Evolutionary conservation across 2,797 vertebrate species (phyloP).

Genomic region (Pseudomugil tenellus): DNA sequence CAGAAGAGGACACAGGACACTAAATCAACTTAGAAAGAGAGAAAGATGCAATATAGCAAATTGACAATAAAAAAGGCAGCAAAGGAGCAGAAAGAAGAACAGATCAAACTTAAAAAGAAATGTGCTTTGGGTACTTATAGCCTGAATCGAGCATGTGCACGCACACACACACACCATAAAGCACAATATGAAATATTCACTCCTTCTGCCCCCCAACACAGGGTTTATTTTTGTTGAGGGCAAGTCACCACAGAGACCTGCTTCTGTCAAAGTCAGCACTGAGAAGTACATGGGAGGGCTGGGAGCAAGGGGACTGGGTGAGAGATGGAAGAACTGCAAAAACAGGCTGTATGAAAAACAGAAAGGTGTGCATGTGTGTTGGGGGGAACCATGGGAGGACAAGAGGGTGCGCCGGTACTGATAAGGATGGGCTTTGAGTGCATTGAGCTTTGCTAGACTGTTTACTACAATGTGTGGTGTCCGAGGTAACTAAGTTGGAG

Average conservation of each 20-base stretch:
- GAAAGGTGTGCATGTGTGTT: conserved; percentile 32
- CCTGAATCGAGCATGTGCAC: conserved; percentile 42
- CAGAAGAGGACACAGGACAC: conserved; percentile 18
- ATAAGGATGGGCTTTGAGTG: conserved; percentile 13
- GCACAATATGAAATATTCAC: conserved; percentile 79
- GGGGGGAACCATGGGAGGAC: neutral
- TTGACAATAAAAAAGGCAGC: conserved; percentile 9
- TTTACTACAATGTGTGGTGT: conserved; percentile 27
- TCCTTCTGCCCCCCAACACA: conserved; percentile 69
- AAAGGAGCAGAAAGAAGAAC: neutral
- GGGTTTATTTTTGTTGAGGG: conserved; percentile 72
- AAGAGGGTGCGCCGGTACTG: conserved; percentile 24
- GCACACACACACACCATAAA: conserved; percentile 41
- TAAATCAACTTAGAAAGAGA: conserved; percentile 30
- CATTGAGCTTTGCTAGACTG: conserved; percentile 4
- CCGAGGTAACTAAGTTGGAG: conserved; percentile 51
- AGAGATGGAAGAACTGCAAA: conserved; percentile 40
- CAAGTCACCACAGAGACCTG: conserved; percentile 50
- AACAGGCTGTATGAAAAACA: conserved; percentile 26
- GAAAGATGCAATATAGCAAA: conserved; percentile 5
- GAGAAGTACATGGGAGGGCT: conserved; percentile 53
- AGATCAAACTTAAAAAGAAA: conserved; percentile 8
- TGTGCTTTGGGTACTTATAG: conserved; percentile 33
- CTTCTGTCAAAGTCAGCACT: conserved; percentile 57
- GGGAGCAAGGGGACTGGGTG: conserved; percentile 25